These are phyloP conservation scores for Ictalurus punctatus DNA, from an alignment of 2,113 vertebrate genomes.

Conservation along the genomic window DNA sequence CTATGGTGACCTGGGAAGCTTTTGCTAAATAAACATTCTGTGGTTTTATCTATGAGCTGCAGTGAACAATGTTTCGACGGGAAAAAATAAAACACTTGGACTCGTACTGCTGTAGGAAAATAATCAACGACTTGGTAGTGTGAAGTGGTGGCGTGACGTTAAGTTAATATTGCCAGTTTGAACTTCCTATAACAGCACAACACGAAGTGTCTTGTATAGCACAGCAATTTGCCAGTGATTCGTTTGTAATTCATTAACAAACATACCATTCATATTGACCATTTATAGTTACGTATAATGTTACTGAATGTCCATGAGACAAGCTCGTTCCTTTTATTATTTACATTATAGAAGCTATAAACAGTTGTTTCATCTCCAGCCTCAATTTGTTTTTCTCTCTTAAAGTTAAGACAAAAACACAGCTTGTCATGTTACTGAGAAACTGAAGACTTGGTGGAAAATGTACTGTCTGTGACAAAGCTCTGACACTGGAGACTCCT, in stretches of 20 bases:
- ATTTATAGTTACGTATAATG: neutral
- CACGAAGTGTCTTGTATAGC: neutral
- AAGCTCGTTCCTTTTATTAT: neutral
- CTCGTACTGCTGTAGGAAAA: neutral
- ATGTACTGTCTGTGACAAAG: neutral
- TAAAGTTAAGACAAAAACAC: neutral
- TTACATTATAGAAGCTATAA: neutral
- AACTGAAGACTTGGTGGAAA: neutral
- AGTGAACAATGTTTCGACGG: neutral
- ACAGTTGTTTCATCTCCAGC: neutral
- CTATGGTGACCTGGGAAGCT: neutral
- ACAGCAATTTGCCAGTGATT: no score
- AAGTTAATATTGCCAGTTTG: neutral
- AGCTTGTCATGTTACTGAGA: neutral
- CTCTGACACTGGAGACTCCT: neutral
- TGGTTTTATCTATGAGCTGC: neutral
- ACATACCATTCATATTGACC: neutral
- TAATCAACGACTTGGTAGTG: neutral
- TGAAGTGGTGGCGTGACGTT: neutral
- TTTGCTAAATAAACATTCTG: neutral
- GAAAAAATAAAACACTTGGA: neutral
- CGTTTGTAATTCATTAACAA: no score
- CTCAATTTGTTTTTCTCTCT: neutral
- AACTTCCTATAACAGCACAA: neutral
- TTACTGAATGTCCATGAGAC: neutral